A percentile compares a stretch with the other conserved stretches of the same genome.
Evolutionary conservation across 2,113 vertebrate genomes (phyloP).

Genomic region (Zosterops pallidus): DNA sequence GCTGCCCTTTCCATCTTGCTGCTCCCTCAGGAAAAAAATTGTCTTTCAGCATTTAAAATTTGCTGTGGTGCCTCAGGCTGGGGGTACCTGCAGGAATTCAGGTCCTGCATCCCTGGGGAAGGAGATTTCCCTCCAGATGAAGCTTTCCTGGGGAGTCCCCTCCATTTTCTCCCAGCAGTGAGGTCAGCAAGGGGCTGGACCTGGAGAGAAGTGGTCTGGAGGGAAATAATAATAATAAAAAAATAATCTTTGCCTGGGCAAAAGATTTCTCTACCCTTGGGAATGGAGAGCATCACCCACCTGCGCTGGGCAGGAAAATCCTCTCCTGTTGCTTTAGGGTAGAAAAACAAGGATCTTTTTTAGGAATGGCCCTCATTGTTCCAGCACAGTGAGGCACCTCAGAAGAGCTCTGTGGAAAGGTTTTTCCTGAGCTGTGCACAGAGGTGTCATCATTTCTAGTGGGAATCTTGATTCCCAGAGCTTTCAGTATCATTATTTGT

Average conservation of each 20-base stretch:
- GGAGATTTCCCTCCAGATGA: background rate
- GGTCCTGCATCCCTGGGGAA: background rate
- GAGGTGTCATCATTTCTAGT: background rate
- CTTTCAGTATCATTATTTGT: background rate
- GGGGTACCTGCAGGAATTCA: background rate
- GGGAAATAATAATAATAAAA: too few species aligned
- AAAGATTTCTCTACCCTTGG: too few species aligned
- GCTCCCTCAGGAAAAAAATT: background rate
- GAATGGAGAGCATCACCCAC: too few species aligned
- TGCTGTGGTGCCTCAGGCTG: background rate
- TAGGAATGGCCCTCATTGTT: background rate
- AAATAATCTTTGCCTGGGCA: too few species aligned
- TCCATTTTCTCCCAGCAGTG: background rate
- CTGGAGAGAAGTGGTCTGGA: background rate
- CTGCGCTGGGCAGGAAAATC: background rate
- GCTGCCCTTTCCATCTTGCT: background rate
- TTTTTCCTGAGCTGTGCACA: background rate
- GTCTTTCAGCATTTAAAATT: background rate
- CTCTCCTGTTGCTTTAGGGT: background rate
- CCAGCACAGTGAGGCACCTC: background rate
- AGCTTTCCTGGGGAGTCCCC: background rate
- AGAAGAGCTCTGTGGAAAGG: background rate
- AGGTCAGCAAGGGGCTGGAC: background rate
- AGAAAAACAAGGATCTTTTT: background rate
- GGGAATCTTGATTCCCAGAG: background rate